phyloP scores from a whole-genome alignment of 1,140 invertebrate species.

The Hermatobates lingyangjiaoensis region DNA sequence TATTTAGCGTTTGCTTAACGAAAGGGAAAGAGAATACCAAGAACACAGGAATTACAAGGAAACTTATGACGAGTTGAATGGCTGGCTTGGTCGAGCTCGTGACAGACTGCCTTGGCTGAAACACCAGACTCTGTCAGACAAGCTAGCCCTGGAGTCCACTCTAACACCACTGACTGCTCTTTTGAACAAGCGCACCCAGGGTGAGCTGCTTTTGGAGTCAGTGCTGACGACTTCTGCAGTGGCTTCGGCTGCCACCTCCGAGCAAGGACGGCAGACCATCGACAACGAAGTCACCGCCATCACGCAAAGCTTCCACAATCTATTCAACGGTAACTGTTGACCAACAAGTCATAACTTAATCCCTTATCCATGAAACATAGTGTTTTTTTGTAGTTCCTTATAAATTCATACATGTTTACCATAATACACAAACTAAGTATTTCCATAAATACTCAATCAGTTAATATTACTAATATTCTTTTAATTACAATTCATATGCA shows the following conservation, averaged over 20 bases:
- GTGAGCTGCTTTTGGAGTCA: constrained; percentile 68
- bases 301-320: constrained; percentile 60
- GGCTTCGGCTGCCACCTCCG: constrained; percentile 60
- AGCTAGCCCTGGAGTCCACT: constrained; percentile 70
- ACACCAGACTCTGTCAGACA: constrained; percentile 65
- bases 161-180: constrained; percentile 67
- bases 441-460: too few species aligned
- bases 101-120: constrained; percentile 76
- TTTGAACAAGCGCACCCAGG: constrained; percentile 76
- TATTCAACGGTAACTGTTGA: constrained; percentile 56
- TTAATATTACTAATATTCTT: too few species aligned
- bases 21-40: constrained; percentile 68
- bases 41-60: constrained; percentile 77
- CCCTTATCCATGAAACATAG: neutral
- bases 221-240: constrained; percentile 69
- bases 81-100: constrained; percentile 63
- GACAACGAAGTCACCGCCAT: constrained; percentile 66
- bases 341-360: constrained; percentile 1
- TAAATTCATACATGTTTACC: too few species aligned
- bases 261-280: constrained; percentile 52
- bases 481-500: too few species aligned
- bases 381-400: too few species aligned
- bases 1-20: constrained; percentile 48
- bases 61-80: constrained; percentile 67
- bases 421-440: too few species aligned